Base-by-base conservation (phyloP, 2,888 invertebrate genomes). In the Drosophila niveifrons region DNA sequence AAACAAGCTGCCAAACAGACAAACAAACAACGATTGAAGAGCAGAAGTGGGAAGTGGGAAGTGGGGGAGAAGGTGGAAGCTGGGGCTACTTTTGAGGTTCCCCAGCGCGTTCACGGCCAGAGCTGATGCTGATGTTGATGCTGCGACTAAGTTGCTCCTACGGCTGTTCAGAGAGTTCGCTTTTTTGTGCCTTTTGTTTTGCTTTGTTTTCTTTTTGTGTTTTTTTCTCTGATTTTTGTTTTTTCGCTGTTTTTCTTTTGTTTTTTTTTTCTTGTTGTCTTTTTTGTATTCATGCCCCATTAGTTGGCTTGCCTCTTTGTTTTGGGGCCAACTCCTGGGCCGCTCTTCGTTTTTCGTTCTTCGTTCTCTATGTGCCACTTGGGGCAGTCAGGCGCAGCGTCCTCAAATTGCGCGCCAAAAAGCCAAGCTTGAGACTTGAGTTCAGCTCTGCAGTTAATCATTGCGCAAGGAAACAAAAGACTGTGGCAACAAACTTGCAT, bases 401-500 rank as follows among this genome's bases (percentile, higher is more conserved):
- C 62, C 65, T 52, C 51, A 10, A 74, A 73, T 71, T 76, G 78
- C 86, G 76, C 82, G 82, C 86, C 83, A 83, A 83, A 83, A 83
- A 57, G 65, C 75, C 72, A 81, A 76, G 72, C 78, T 61, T n/a
- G n/a, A n/a, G 56, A 31, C 2, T 39, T 13, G 11, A 39, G 31
- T 31, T 31, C 28, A 44, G 31, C 23, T 31, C 31, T 10, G 31
- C 31, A 31, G 62, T 29, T 57, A 53, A 44, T 68, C 53, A 67
- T 56, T 56, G 29, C 18, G 48, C 62, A 61, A 53, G 13, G 36
- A 59, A 75, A 61, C 66, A 53, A 72, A 78, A 67, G 61, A 78
- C 59, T 76, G 18, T 47, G 50, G 75, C 65, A 52, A 67, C 70
- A 58, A 75, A 75, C 69, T 72, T 70, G 66, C 50, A 15, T 52